These are phyloP conservation scores for Bradypodion ventrale DNA, from an alignment of 2,797 vertebrate species.

Conservation along the genomic window DNA sequence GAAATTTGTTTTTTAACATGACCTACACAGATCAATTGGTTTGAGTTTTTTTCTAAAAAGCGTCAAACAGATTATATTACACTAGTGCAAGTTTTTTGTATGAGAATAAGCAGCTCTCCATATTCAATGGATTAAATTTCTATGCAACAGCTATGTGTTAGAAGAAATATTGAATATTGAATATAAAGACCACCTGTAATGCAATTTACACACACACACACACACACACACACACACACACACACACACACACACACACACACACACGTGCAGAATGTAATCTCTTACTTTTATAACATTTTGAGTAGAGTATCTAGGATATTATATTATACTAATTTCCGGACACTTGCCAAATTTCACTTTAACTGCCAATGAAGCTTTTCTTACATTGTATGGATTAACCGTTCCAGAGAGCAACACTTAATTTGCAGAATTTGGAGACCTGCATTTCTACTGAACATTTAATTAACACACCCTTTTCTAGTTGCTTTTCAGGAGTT, in stretches of 20 bases:
- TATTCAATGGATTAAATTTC: not conserved
- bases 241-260: too few relatives aligned
- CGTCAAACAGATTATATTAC: not conserved
- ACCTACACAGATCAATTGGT: too few relatives aligned
- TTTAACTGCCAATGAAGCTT: conserved; percentile 60
- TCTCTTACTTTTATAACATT: conserved; percentile 61
- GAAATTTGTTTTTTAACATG: not conserved
- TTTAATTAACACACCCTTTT: conserved; percentile 20
- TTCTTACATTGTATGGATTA: conserved; percentile 41
- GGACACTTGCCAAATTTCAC: conserved; percentile 67
- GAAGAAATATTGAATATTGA: not conserved
- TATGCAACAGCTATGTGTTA: not conserved
- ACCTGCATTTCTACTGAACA: conserved; percentile 18
- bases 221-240: too few relatives aligned
- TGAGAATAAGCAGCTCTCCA: not conserved
- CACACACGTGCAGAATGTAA: conserved; percentile 60
- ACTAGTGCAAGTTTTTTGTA: not conserved
- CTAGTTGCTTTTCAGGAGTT: not conserved
- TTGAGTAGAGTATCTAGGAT: conserved; percentile 56
- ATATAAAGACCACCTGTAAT: conserved; percentile 27
- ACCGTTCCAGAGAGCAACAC: conserved; percentile 5
- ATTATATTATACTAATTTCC: conserved; percentile 56
- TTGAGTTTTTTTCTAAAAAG: not conserved
- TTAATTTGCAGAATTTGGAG: conserved; percentile 32
- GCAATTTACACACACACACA: too few relatives aligned